Evolutionary conservation across 1,140 invertebrate species (phyloP).

Genomic region (Chrysopa pallens): DNA sequence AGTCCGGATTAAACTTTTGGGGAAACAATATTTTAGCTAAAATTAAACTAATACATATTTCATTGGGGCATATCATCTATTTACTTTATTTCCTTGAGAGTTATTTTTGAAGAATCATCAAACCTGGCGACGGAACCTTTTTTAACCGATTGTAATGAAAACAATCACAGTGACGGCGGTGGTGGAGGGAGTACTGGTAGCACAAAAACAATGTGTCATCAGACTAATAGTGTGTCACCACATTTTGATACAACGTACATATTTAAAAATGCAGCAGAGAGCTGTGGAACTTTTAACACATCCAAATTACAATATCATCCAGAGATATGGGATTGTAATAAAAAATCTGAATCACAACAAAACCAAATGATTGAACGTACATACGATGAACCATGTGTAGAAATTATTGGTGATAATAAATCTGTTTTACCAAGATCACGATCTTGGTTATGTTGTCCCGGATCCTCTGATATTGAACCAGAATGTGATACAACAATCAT

Average conservation of each 20-base stretch:
- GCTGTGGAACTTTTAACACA: neutral
- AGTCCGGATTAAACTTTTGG: no score
- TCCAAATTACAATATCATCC: neutral
- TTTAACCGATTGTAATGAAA: no score
- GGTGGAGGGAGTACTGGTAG: no score
- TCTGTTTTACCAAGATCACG: constrained; percentile 8
- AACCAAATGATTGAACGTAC: constrained; percentile 11
- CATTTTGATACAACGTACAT: neutral
- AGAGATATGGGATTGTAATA: neutral
- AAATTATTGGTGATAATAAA: constrained; percentile 11
- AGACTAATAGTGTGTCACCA: no score
- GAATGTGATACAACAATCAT: constrained; percentile 10
- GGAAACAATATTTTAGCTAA: no score
- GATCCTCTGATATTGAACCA: constrained; percentile 8
- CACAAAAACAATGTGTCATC: no score
- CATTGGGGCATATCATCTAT: no score
- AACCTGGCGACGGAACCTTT: no score
- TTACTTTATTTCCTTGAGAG: no score
- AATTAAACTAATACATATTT: no score
- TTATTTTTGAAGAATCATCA: no score
- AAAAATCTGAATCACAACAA: neutral
- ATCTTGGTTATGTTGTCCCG: constrained; percentile 22
- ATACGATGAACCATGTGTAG: constrained; percentile 20
- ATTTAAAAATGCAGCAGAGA: neutral
- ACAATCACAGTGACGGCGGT: no score